Evolutionary conservation across 2,797 vertebrate genomes (phyloP).

Genomic region (Oryzias sinensis): DNA sequence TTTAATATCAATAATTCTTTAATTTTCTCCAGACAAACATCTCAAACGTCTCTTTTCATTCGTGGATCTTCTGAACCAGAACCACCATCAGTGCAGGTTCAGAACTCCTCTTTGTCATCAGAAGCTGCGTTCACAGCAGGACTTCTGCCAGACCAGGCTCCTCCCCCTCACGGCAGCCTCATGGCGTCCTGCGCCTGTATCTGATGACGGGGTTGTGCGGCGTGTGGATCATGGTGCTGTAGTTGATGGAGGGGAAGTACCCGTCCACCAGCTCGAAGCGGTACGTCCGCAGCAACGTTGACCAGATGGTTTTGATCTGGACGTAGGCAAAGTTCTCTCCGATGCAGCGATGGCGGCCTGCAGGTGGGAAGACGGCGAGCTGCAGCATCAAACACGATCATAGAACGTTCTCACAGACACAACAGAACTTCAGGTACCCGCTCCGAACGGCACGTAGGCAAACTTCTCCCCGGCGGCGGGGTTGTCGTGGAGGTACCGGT

Average conservation of each 20-base stretch:
- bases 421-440: constrained; percentile 75
- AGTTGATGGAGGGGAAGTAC: constrained; percentile 94
- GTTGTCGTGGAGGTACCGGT: constrained; percentile 89
- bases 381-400: neutral
- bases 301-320: constrained; percentile 99
- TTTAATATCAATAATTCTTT: too few relatives aligned
- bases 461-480: constrained; percentile 90
- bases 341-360: constrained; percentile 97
- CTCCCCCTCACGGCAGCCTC: constrained; percentile 43
- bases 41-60: too few relatives aligned
- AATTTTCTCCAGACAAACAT: too few relatives aligned
- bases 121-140: too few relatives aligned
- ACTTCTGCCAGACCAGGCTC: too few relatives aligned
- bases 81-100: neutral
- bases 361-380: neutral
- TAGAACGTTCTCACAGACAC: neutral
- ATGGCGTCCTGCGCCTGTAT: constrained; percentile 84
- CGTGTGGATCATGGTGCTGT: constrained; percentile 98
- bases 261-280: constrained; percentile 90
- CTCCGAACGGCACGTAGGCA: constrained; percentile 92
- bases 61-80: too few relatives aligned
- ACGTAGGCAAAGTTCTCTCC: constrained; percentile 98
- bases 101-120: constrained; percentile 8
- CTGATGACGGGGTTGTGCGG: constrained; percentile 90
- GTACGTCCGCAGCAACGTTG: constrained; percentile 89